Evolutionary conservation across 1,140 invertebrate species (phyloP), one percentile per base, ranked within the genome.

Genomic region (Trichoplusia ni): DNA sequence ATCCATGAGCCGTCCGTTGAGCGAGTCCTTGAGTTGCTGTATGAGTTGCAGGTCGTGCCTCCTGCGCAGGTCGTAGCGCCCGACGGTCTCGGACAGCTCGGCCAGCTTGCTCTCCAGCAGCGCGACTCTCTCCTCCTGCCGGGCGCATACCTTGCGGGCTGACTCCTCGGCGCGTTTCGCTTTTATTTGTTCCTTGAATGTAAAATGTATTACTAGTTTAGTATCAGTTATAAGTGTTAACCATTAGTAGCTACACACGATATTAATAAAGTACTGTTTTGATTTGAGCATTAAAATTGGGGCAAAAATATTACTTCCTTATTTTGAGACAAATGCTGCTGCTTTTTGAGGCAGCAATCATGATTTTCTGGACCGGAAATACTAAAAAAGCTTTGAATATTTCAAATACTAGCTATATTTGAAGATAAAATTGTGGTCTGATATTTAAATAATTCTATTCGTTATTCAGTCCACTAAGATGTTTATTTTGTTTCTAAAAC

Each of bases 11-110:
- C 72, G 71, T 61, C 69, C 86, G 60, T 77, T 92, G 79, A 81
- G 69, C 69, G 82, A 89, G 75, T 93, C 94, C 68, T 95, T 94
- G 1, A 97, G 84, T 70, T 93, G 93, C 64, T 94, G 93, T 77
- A 97, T 97, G 16, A 93, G 92, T 58, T 93, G 89, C 79, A 96
- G 95, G 88, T 97, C 96, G 68, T 94, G 92, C 49, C 95, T 92
- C 31, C 95, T 86, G 3, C 94, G 75, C 58, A 94, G 91, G 76
- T 97, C 96, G 73, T 97, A 97, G 65, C 93, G 93, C 1, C 96
- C 96, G 23, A 97, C 93, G 0, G 94, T 95, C 51, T 93, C 92
- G 0, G 95, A 97, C 5, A 97, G 88, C 80, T 97, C 96, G 0
- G 96, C 95, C 7, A 98, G 77, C 68, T 94, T 93, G 2, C 93